phyloP scores from a whole-genome alignment of 2,113 vertebrate genomes.

The Nanorana parkeri region DNA sequence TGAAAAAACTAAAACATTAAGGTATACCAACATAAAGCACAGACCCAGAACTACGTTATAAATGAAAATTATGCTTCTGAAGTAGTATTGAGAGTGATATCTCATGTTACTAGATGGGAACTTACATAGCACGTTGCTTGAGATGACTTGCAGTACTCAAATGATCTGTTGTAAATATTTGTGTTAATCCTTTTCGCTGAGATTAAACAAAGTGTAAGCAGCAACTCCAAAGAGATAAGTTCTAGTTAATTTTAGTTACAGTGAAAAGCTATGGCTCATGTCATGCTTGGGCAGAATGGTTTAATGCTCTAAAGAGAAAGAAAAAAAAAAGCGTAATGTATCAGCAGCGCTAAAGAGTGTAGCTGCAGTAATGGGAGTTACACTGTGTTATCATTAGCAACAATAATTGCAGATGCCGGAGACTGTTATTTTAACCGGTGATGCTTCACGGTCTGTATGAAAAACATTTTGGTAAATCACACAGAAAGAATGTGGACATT shows the following conservation, averaged over 20 bases:
- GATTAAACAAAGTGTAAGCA: slow-evolving; percentile 76
- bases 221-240: slow-evolving; percentile 69
- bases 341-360: slow-evolving; percentile 57
- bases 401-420: slow-evolving; percentile 60
- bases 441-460: slow-evolving; percentile 56
- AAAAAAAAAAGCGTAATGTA: slow-evolving; percentile 53
- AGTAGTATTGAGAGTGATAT: not conserved
- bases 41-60: no score
- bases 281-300: slow-evolving; percentile 43
- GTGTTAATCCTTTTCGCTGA: slow-evolving; percentile 72
- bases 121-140: slow-evolving; percentile 50
- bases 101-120: not conserved
- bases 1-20: no score
- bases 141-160: slow-evolving; percentile 70
- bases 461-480: slow-evolving; percentile 57
- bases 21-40: no score
- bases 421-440: slow-evolving; percentile 56
- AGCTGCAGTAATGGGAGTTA: slow-evolving; percentile 55
- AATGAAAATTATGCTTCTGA: no score
- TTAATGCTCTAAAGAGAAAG: slow-evolving; percentile 41
- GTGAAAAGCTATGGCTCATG: slow-evolving; percentile 51
- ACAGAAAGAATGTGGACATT: slow-evolving; percentile 56
- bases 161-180: slow-evolving; percentile 77
- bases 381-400: slow-evolving; percentile 63
- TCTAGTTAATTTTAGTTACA: slow-evolving; percentile 68